Percentiles rank a stretch among this genome's conserved stretches.
These are phyloP conservation scores for Sarcophaga carnaria DNA, from an alignment of 2,888 invertebrate genomes.

Conservation along the genomic window DNA sequence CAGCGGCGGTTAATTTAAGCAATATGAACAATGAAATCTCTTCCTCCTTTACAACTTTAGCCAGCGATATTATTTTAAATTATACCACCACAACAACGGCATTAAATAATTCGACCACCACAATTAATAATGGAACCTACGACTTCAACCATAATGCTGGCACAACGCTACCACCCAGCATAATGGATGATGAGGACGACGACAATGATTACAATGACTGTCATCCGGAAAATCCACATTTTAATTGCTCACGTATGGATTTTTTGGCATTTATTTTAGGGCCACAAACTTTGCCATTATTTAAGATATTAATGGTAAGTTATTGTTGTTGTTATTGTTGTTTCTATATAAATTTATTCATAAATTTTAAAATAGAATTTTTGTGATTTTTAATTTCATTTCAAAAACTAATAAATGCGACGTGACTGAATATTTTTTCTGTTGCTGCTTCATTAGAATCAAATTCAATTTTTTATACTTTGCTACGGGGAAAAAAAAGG, in stretches of 20 bases:
- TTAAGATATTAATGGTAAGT: constrained; percentile 80
- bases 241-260: constrained; percentile 85
- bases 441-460: not conserved
- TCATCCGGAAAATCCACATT: constrained; percentile 82
- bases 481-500: no score
- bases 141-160: not conserved
- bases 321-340: not conserved
- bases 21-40: constrained; percentile 31
- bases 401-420: no score
- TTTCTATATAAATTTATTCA: not conserved
- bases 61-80: constrained; percentile 21
- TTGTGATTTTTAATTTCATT: no score
- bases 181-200: not conserved
- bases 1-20: constrained; percentile 49
- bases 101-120: not conserved
- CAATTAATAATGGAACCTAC: constrained; percentile 10
- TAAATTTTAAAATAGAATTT: not conserved
- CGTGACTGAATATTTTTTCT: not conserved
- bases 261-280: constrained; percentile 85
- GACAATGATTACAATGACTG: constrained; percentile 67
- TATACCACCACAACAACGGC: constrained; percentile 24
- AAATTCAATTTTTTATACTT: not conserved
- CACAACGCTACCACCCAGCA: not conserved
- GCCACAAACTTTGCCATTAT: constrained; percentile 84
- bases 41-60: not conserved